Conservation (phyloP, 2,113 vertebrate genomes). For the Saimiri boliviensis region DNA sequence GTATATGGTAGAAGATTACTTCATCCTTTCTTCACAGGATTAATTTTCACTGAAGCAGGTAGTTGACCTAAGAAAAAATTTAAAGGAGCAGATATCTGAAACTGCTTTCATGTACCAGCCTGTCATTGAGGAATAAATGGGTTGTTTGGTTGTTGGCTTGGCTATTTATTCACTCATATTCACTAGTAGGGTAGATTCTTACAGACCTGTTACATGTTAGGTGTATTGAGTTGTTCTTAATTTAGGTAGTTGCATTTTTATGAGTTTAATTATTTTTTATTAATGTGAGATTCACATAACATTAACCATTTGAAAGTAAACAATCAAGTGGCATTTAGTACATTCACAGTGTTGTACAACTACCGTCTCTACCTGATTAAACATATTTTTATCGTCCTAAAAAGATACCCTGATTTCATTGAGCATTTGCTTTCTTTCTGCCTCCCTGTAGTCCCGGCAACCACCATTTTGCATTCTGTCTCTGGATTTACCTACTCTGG, state of each 20-base stretch:
- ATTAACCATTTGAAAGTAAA: background rate
- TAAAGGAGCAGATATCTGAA: background rate
- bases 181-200: fast-evolving
- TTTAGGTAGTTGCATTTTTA: background rate
- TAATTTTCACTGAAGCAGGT: background rate
- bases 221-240: background rate
- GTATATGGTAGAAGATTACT: background rate
- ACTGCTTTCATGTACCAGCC: too few relatives aligned
- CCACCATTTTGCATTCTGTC: background rate
- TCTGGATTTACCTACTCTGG: background rate
- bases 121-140: background rate
- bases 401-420: background rate
- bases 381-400: background rate
- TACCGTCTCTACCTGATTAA: background rate
- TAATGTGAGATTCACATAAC: background rate
- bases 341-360: fast-evolving
- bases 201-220: too few relatives aligned
- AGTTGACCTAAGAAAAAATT: background rate
- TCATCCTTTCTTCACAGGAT: background rate
- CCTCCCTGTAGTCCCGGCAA: too few relatives aligned
- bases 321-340: background rate
- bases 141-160: background rate
- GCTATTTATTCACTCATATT: fast-evolving
- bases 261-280: background rate
- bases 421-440: background rate